A percentile compares a stretch with the other conserved stretches of the same genome.
These are phyloP conservation scores for Coturnix japonica DNA, from an alignment of 2,113 vertebrate genomes.

Conservation along the genomic window DNA sequence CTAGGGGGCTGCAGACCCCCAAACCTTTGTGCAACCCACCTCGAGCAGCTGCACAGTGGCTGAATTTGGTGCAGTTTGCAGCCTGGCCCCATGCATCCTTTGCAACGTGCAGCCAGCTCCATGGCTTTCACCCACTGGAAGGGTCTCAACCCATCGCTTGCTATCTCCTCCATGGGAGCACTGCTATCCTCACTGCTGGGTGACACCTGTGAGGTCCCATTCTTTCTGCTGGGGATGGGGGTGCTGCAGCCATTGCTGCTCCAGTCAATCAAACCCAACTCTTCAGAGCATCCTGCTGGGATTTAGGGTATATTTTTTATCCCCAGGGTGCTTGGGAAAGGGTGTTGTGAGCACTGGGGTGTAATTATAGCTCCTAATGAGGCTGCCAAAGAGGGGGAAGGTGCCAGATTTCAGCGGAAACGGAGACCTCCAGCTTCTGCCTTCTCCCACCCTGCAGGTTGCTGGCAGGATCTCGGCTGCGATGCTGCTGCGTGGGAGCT, in stretches of 20 bases:
- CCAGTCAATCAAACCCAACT: neutral
- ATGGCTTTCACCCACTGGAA: too few species aligned
- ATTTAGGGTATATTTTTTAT: neutral
- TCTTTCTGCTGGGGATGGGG: rapidly evolving
- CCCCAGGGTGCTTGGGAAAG: neutral
- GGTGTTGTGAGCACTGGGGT: neutral
- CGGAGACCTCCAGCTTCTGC: slow-evolving; percentile 1
- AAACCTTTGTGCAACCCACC: neutral
- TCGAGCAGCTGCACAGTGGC: neutral
- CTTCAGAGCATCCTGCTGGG: neutral
- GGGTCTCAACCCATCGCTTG: too few species aligned
- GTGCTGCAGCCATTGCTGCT: neutral
- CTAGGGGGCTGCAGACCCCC: neutral
- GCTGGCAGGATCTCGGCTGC: neutral
- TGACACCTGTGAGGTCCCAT: neutral
- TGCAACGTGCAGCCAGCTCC: too few species aligned
- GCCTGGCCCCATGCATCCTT: too few species aligned
- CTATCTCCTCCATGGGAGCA: rapidly evolving
- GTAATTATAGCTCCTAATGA: slow-evolving; percentile 10
- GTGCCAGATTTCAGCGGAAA: slow-evolving; percentile 24
- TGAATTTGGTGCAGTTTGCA: too few species aligned
- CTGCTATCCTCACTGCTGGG: rapidly evolving
- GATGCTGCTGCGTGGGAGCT: neutral
- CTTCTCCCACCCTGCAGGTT: neutral
- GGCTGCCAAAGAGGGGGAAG: slow-evolving; percentile 25